Evolutionary conservation across 2,797 vertebrate genomes (phyloP), one percentile per base, ranked within the genome.

Genomic region (Bradypus variegatus): DNA sequence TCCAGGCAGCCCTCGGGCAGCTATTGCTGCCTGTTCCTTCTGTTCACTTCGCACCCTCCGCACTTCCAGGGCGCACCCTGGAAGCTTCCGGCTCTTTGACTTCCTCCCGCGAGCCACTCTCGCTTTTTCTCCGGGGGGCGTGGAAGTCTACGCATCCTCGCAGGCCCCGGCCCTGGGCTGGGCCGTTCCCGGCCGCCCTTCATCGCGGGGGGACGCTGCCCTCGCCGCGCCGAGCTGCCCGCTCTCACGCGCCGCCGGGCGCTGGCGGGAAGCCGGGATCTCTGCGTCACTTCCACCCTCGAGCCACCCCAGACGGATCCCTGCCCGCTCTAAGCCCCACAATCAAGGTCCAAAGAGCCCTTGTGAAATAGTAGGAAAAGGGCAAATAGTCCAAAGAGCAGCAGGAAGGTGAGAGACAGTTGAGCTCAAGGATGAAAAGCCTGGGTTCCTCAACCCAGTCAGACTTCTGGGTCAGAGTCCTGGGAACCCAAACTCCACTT

Each of bases 71-170:
- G 45, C 15, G 69, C 65, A 79, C 21, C 77, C 48, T 29, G 31
- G 73, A 60, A 64, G 36, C 50, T 83, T 58, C 33, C 60, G 41
- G 41, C 67, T 78, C 31, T 89, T 58, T 21, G 8, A 93, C 83
- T 76, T 86, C 67, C 55, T 64, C 85, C 83, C 31, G 31, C 89
- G 92, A 92, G 80, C 93, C 92, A 94, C 84, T 81, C 73, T 77
- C 36, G 72, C n/a, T 83, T 76, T 93, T 88, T 79, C 72, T 75
- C 76, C 3, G 65, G 36, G 48, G 33, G 82, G 29, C 79, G 70
- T 45, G 12, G 33, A 90, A 92, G 88, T 86, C 33, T 88, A 83
- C 72, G 77, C 53, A 50, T 36, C 92, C 64, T 58, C 36, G 41
- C 50, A 23, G 45, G 31, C 62, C 45, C 55, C 77, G 55, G 60